Evolutionary conservation across 2,113 vertebrate genomes (phyloP).

Genomic region (Chelonoidis abingdonii): DNA sequence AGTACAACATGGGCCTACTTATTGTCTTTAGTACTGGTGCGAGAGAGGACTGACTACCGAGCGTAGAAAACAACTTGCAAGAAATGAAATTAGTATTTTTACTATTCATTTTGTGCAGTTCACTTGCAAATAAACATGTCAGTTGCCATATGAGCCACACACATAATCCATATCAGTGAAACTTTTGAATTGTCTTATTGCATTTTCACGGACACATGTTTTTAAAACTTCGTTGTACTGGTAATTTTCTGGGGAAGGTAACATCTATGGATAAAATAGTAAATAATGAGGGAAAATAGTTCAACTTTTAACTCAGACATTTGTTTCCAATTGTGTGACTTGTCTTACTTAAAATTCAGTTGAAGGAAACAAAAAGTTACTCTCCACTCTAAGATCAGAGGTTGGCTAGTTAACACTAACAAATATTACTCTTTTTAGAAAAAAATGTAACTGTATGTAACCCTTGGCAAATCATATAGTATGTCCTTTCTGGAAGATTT

Average conservation of each 20-base stretch:
- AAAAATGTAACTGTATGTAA: accelerated
- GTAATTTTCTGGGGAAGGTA: neutral
- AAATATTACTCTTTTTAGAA: neutral
- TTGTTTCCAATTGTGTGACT: neutral
- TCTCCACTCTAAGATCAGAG: neutral
- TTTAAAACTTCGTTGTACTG: neutral
- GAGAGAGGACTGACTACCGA: neutral
- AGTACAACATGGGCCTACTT: neutral
- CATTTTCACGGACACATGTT: neutral
- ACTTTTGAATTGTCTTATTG: neutral
- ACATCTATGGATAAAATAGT: neutral
- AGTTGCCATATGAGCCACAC: neutral
- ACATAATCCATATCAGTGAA: neutral
- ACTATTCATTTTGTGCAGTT: neutral
- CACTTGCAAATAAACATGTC: neutral
- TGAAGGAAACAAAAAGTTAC: neutral
- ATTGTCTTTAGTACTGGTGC: neutral
- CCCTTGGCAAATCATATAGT: neutral
- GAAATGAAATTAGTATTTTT: neutral
- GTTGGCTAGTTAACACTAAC: neutral
- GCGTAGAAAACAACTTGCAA: neutral
- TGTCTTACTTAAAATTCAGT: neutral
- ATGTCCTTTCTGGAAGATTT: accelerated
- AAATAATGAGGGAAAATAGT: neutral
- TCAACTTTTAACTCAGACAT: neutral